Base-by-base conservation (phyloP, 2,888 invertebrate species). In the Troilus luridus region DNA sequence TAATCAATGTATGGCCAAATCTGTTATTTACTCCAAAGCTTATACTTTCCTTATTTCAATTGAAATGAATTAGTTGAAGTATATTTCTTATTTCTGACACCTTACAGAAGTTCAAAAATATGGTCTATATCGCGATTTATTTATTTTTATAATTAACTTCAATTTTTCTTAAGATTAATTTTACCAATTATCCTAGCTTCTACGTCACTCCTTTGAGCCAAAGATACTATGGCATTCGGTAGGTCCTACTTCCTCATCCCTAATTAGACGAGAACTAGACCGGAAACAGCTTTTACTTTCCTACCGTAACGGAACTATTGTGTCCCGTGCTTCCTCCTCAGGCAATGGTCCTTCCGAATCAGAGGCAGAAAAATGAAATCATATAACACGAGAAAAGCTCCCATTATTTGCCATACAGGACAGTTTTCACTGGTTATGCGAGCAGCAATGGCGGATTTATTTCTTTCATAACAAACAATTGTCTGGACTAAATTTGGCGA, bases 231-330 rank as follows among this genome's bases (percentile, higher is more conserved):
- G 41, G 41, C 41, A 41, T 41, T 41, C 41, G 81, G 81, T 54
- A 81, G 88, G 27, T 59, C 88, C 24, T 17, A 88, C 88, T 88
- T 88, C 88, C 88, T 88, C 41, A 88, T 41, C 88, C 88, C 64
- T 88, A 88, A 88, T 88, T 88, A 88, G 88, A 27, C 7, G 27
- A 60, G 59, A 88, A 88, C 88, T 88, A 62, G 88, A 88, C 60
- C 88, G 88, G 88, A 62, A 88, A 88, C 81, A 54, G 54, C 81
- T 81, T 81, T 81, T 81, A 81, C 81, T 81, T 81, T 81, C 54
- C 81, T 54, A 54, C 54, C 81, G 81, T 81, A 81, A 81, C 81
- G 81, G 81, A 81, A 56, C 54, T 21, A 81, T 81, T 81, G 81
- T 81, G 81, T 54, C 81, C 21, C 54, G 27, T 19, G 54, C 81